Conservation (phyloP, 2,797 vertebrate genomes). For the Hoplostethus mediterraneus region DNA sequence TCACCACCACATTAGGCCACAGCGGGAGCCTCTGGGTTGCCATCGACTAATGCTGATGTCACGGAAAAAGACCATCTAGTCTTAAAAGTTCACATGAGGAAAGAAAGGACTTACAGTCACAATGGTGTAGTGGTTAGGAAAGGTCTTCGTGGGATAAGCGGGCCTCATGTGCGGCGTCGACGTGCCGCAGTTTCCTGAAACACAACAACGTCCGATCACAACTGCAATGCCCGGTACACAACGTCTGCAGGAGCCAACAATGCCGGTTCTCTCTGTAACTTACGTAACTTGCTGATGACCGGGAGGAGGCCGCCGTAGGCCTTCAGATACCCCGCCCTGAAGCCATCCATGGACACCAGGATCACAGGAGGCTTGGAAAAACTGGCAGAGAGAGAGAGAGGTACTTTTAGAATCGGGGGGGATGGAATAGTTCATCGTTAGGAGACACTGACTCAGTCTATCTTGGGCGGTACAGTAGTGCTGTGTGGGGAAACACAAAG, state of each 20-base stretch:
- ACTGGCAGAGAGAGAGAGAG: slow-evolving; percentile 71
- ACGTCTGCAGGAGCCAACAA: neutral
- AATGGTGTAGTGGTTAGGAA: slow-evolving; percentile 97
- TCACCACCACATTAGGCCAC: slow-evolving; percentile 33
- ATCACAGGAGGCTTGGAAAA: slow-evolving; percentile 91
- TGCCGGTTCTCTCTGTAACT: slow-evolving; percentile 66
- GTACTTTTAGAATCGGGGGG: slow-evolving; percentile 7
- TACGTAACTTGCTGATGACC: slow-evolving; percentile 93
- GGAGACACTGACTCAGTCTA: slow-evolving; percentile 7
- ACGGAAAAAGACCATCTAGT: neutral
- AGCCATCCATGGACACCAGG: slow-evolving; percentile 96
- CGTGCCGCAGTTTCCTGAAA: slow-evolving; percentile 89
- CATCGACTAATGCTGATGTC: neutral
- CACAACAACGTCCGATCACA: slow-evolving; percentile 27
- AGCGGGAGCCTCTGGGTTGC: slow-evolving; percentile 3
- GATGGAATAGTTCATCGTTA: slow-evolving; percentile 13
- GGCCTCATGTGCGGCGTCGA: slow-evolving; percentile 89
- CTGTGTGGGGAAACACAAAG: slow-evolving; percentile 44
- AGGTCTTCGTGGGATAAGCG: slow-evolving; percentile 97
- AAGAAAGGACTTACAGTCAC: slow-evolving; percentile 89
- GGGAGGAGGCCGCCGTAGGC: slow-evolving; percentile 88
- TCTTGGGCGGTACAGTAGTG: slow-evolving; percentile 45
- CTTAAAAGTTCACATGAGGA: neutral
- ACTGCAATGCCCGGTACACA: slow-evolving; percentile 2
- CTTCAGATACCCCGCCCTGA: slow-evolving; percentile 92